Base-by-base conservation (phyloP, 2,888 invertebrate species). In the Piscicola geometra region DNA sequence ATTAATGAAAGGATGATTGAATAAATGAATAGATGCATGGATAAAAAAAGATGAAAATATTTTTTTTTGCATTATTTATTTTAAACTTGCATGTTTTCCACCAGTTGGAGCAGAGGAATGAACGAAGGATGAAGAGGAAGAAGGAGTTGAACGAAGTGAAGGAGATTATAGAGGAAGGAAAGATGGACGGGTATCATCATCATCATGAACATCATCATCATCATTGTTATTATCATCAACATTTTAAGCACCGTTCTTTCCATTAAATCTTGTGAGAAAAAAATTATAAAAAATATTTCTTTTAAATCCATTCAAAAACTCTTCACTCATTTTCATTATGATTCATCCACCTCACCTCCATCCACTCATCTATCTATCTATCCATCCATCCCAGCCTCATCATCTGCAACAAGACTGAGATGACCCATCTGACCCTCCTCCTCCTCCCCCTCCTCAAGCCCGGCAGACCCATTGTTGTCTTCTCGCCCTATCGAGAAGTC, bases 401-500 rank as follows among this genome's bases (percentile, higher is more conserved):
- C 28, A 89, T 97, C 78, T 90, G 91, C 0, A 90, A 91, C 76
- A 93, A 91, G 84, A 93, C 93, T 84, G 92, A 96, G 86, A 95
- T 96, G 0, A 86, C 90, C 12, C 91, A 90, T 81, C 90, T 96
- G 79, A 88, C 93, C 33, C 89, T 90, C 80, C 89, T 90, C 71
- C 86, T 97, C 32, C 82, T 92, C 36, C 88, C 89, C n/a, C 92
- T 91, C 86, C 86, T 97, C 0, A 90, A 90, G 79, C 89, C 90
- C 1, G 93, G 94, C 0, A 88, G 93, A 80, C 92, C 93, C 21
- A 90, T 97, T 83, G 93, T 93, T 0, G 89, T 97, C 41, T 96
- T 91, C 85, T 91, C 90, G 82, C 88, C 88, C 79, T 89, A 90
- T 81, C 89, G 91, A 78, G 94, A 95, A 84, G 87, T 87, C 80